A percentile compares a stretch with the other conserved stretches of the same genome.
Conservation (phyloP, 2,797 vertebrate species). For the Centropyge bicolor region DNA sequence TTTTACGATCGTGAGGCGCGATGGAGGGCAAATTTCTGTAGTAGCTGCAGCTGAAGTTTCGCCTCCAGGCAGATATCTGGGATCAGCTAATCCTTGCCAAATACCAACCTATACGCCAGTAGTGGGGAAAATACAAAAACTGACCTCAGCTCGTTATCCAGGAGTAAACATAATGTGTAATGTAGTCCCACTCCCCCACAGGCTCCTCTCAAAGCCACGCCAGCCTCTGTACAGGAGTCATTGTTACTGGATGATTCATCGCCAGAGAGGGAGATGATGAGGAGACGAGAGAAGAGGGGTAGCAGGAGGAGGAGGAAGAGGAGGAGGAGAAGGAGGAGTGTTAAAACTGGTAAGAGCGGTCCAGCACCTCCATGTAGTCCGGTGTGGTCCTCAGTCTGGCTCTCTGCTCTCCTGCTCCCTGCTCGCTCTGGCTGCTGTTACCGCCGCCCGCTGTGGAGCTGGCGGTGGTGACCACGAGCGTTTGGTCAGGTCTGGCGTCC, state of each 20-base stretch:
- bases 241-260: constrained; percentile 79
- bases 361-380: constrained; percentile 99
- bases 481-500: constrained; percentile 92
- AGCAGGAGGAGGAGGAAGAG: constrained; percentile 41
- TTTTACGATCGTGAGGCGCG: constrained; percentile 54
- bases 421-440: constrained; percentile 90
- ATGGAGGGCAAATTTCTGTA: constrained; percentile 48
- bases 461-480: constrained; percentile 89
- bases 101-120: constrained; percentile 69
- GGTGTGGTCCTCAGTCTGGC: constrained; percentile 97
- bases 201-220: constrained; percentile 69
- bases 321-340: constrained; percentile 12
- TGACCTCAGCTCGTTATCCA: constrained; percentile 79
- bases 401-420: constrained; percentile 92
- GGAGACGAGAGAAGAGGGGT: constrained; percentile 61
- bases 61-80: constrained; percentile 74
- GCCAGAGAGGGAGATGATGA: constrained; percentile 68
- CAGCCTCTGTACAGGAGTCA: constrained; percentile 79
- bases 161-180: constrained; percentile 78
- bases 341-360: constrained; percentile 98
- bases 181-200: constrained; percentile 73
- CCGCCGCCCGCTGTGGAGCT: constrained; percentile 85
- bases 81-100: constrained; percentile 77
- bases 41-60: constrained; percentile 73
- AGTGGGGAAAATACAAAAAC: constrained; percentile 71